These are phyloP conservation scores for Sebastes kiyomatsui DNA, from an alignment of 2,797 vertebrate genomes.

Conservation along the genomic window DNA sequence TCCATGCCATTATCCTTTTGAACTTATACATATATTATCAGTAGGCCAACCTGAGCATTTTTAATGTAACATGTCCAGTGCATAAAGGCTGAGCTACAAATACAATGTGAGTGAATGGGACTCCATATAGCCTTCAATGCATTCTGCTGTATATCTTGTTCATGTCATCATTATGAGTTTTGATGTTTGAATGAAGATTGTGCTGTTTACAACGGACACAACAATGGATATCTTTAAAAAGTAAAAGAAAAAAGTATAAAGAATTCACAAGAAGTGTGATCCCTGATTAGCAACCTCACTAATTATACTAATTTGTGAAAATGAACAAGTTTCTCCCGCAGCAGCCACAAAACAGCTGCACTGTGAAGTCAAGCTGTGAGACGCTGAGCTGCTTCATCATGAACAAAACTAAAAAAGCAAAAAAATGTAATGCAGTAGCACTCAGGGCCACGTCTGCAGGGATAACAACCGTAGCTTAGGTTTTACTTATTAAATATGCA, in stretches of 20 bases:
- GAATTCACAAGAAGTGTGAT: background rate
- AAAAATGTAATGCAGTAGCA: background rate
- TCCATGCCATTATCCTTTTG: constrained; percentile 5
- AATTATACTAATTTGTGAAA: constrained; percentile 22
- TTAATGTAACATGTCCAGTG: constrained; percentile 9
- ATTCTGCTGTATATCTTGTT: background rate
- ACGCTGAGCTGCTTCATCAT: constrained; percentile 6
- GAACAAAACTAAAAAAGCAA: background rate
- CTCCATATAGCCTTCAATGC: background rate
- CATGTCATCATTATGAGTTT: background rate
- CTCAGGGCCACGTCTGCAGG: background rate
- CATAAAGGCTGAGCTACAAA: background rate
- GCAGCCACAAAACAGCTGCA: constrained; percentile 21
- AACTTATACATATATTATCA: constrained; percentile 2
- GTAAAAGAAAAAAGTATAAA: background rate
- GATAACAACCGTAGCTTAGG: background rate
- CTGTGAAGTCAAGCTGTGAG: constrained; percentile 19
- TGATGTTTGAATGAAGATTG: background rate
- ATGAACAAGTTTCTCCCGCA: background rate
- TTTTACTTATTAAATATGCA: background rate
- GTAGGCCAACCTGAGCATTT: background rate
- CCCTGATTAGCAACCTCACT: background rate
- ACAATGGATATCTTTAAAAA: background rate
- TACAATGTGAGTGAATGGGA: background rate
- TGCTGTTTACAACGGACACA: background rate